Evolutionary conservation across 2,113 vertebrate genomes (phyloP), one percentile per base, ranked within the genome.

Genomic region (Hassar affinis): DNA sequence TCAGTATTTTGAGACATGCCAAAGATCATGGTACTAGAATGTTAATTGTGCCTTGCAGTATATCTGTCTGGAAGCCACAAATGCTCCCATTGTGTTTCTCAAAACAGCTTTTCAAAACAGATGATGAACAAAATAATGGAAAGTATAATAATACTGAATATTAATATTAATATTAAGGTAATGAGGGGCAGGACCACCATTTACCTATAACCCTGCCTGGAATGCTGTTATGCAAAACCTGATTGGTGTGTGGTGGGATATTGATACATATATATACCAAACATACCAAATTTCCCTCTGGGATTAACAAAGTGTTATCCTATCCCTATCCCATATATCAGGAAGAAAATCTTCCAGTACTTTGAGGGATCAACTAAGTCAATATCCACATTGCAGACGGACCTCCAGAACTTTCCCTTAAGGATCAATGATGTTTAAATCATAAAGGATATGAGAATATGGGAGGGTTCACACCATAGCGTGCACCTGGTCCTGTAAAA

Each of bases 401-500:
- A 74, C 45, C 69, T 27, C 42, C 14, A 30, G 69, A 74, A 74
- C 45, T 27, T 74, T 14, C n/a, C 15, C 27, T 49, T 17, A 49
- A 74, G 45, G 30, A 77, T 77, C 52, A 25, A 35, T 51, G 51
- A 77, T 56, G 51, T 35, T 56, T 35, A 38, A 56, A 56, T 54
- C 51, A 42, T 42, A 42, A 42, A 42, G 27, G 30, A 54, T 76
- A 54, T 27, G 25, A 45, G 71, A 35, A n/a, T 35, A 33, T 42
- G 9, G 22, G 6, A 49, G 15, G 52, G 51, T 54, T 76, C 20
- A 18, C 27, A 56, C 17, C 18, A 35, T 11, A 76, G 7, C 9
- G 74, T 76, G 74, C 18, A 76, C 49, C 49, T 76, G 51, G 51
- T 76, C 10, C 9, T 76, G 51, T 54, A 22, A 76, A 76, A 76